Evolutionary conservation across 2,888 invertebrate genomes (phyloP).

Genomic region (Metellina segmentata): DNA sequence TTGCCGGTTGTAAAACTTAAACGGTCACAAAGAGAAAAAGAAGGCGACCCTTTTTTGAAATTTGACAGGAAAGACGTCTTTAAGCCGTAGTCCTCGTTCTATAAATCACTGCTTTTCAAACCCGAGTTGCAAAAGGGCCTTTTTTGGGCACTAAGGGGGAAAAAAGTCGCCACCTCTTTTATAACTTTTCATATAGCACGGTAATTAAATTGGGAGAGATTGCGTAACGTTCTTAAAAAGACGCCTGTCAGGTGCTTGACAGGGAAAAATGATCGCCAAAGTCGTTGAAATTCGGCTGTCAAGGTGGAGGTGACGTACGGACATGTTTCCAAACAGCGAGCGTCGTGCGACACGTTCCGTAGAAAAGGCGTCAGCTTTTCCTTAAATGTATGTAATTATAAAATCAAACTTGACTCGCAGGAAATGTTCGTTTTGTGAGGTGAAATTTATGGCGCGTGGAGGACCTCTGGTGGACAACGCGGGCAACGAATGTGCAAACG

Average conservation of each 20-base stretch:
- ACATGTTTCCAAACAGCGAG: slow-evolving; percentile 38
- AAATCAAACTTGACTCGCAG: slow-evolving; percentile 58
- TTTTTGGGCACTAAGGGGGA: background rate
- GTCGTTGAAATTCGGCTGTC: slow-evolving; percentile 59
- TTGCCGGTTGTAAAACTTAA: slow-evolving; percentile 65
- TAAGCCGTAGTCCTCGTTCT: slow-evolving; percentile 40
- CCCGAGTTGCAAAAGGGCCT: slow-evolving; percentile 13
- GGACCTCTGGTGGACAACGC: slow-evolving; percentile 28
- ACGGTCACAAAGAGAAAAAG: slow-evolving; percentile 60
- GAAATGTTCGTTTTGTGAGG: slow-evolving; percentile 51
- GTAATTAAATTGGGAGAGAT: slow-evolving; percentile 65
- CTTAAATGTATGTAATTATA: slow-evolving; percentile 67
- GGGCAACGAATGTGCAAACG: slow-evolving; percentile 32
- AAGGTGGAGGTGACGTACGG: background rate
- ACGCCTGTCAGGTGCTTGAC: slow-evolving; percentile 50
- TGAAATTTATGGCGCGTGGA: slow-evolving; percentile 61
- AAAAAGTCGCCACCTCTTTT: slow-evolving; percentile 20
- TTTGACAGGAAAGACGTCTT: slow-evolving; percentile 58
- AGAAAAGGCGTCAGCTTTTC: slow-evolving; percentile 32
- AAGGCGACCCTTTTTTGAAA: slow-evolving; percentile 37
- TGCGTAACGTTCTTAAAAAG: slow-evolving; percentile 61
- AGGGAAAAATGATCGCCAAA: slow-evolving; percentile 61
- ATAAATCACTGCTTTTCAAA: slow-evolving; percentile 68
- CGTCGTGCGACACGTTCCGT: slow-evolving; percentile 41
- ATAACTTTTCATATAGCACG: slow-evolving; percentile 7